Evolutionary conservation across 2,888 invertebrate genomes (phyloP).

Genomic region (Thalpophila matura): DNA sequence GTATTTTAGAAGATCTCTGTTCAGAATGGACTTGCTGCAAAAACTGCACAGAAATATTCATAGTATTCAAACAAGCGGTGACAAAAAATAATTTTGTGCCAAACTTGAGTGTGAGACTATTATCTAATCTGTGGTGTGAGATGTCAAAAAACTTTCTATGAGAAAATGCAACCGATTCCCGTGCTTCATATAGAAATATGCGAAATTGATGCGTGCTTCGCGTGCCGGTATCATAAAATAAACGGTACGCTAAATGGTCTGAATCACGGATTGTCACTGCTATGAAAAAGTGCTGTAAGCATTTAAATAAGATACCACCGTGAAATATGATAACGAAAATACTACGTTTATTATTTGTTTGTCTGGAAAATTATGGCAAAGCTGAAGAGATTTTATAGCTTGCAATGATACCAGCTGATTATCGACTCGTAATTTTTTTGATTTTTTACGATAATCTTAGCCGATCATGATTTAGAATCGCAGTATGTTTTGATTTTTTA

Average conservation of each 20-base stretch:
- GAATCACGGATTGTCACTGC: constrained; percentile 41
- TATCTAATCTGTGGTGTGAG: background rate
- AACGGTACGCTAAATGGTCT: constrained; percentile 39
- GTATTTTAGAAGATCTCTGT: too few species aligned
- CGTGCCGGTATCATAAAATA: constrained; percentile 49
- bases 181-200: constrained; percentile 31
- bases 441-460: too few species aligned
- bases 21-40: too few species aligned
- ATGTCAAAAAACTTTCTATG: constrained; percentile 5
- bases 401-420: too few species aligned
- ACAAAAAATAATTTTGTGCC: too few species aligned
- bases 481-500: too few species aligned
- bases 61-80: too few species aligned
- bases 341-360: constrained; percentile 8
- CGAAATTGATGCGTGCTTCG: constrained; percentile 42
- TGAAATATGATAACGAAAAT: constrained; percentile 14
- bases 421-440: too few species aligned
- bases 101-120: too few species aligned
- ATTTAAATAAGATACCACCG: constrained; percentile 29
- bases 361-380: background rate
- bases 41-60: too few species aligned
- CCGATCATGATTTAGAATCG: too few species aligned
- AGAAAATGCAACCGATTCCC: background rate
- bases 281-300: constrained; percentile 10
- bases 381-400: background rate